Base-by-base conservation (phyloP, 1,140 invertebrate species). In the Drosophila sp. region DNA sequence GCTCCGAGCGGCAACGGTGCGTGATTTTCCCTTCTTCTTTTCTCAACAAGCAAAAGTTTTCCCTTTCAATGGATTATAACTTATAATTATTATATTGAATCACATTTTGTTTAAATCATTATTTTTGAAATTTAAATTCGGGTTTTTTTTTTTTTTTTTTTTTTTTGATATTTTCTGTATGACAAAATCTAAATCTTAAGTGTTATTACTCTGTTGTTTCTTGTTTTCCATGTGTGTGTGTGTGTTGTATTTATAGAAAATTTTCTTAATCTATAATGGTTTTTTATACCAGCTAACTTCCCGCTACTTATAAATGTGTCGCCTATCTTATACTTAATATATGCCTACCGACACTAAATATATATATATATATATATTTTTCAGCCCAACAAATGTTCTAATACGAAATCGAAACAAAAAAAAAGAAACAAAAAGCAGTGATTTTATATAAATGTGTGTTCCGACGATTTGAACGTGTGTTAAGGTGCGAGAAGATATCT, bases 1-100 rank as follows among this genome's bases (percentile, higher is more conserved):
- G 70, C 83, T 69, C 56, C 83, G 70, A 68, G 60, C 76, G 72
- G 72, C 71, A 87, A 77, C 83, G 83, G 84, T 87, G 62, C 80
- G 84, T 58, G 56, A 35, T 58, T 35, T 35, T 58, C 23, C 44
- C 44, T 50, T 10, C 44, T 50, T 30, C 23, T 55, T 82, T 71
- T 32, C 44, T 35, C 67, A 32, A 66, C 27, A 38, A n/a, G 55
- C 66, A 41, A 25, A 17, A 27, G 56, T 74, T 44, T 47, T 35
- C 29, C 60, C 29, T 7, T 23, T 8, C 30, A 17, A 50, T 27
- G 8, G 50, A 25, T 30, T 10, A 6, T 40, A 47, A 72, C 17
- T 60, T 47, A 72, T 60, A 38, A 44, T 38, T 30, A 38, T 11
- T 3, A 0, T 10, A 70, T 35, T 60, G 54, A 41, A 11, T n/a